These are phyloP conservation scores for Nixonia krombeini DNA, from an alignment of 1,140 invertebrate genomes.

Conservation along the genomic window DNA sequence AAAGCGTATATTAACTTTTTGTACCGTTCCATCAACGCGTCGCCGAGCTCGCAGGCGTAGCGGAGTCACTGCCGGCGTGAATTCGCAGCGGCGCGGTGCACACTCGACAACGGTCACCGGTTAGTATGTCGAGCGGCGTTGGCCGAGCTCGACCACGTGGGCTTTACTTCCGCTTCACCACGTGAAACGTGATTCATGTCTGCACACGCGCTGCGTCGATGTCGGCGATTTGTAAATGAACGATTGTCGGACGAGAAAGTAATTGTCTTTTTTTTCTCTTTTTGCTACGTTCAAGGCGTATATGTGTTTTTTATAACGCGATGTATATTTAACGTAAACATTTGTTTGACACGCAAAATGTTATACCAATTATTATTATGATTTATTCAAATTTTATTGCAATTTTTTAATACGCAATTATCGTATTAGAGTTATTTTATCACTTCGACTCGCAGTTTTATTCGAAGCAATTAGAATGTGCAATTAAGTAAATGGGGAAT, in stretches of 20 bases:
- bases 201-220: conserved; percentile 43
- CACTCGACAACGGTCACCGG: conserved; percentile 26
- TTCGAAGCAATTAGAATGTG: too few relatives aligned
- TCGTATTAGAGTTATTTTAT: too few relatives aligned
- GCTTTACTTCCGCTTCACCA: conserved; percentile 40
- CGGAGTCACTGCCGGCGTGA: conserved; percentile 16
- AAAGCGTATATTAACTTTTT: too few relatives aligned
- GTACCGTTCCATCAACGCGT: too few relatives aligned
- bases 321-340: too few relatives aligned
- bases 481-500: too few relatives aligned
- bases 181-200: conserved; percentile 38
- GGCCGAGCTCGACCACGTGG: conserved; percentile 47
- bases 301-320: too few relatives aligned
- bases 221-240: conserved; percentile 44
- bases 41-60: conserved; percentile 10
- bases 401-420: too few relatives aligned
- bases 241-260: conserved; percentile 42
- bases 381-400: too few relatives aligned
- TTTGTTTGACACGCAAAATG: not conserved
- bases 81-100: conserved; percentile 31
- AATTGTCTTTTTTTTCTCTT: too few relatives aligned
- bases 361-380: not conserved
- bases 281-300: too few relatives aligned
- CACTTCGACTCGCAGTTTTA: too few relatives aligned
- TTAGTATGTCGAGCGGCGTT: conserved; percentile 50